These are phyloP conservation scores for Cheilosia soror DNA, from an alignment of 2,888 invertebrate genomes.

Conservation along the genomic window DNA sequence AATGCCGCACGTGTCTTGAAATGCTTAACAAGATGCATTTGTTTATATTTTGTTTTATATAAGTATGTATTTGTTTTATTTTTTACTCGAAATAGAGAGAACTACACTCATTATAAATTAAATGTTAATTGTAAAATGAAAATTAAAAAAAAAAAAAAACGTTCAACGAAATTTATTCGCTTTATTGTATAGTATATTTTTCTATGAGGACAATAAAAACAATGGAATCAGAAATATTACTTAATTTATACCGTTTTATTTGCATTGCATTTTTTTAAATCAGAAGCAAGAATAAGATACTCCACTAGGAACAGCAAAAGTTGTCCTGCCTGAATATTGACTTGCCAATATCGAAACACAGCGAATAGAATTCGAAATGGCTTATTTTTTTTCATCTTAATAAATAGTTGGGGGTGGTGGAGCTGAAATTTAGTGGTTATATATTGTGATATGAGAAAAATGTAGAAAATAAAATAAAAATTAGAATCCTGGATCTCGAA, in stretches of 20 bases:
- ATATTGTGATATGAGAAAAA: too few species aligned
- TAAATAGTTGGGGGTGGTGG: too few species aligned
- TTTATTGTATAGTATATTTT: conserved; percentile 57
- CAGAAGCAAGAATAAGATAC: too few species aligned
- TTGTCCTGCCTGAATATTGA: too few species aligned
- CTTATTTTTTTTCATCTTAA: too few species aligned
- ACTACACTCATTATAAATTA: conserved; percentile 35
- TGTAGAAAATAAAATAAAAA: too few species aligned
- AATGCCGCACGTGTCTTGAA: conserved; percentile 71
- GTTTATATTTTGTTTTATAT: conserved; percentile 25
- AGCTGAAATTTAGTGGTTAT: too few species aligned
- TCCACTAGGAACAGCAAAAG: too few species aligned
- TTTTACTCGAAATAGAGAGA: conserved; percentile 35
- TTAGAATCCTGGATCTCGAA: too few species aligned
- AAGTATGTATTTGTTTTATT: conserved; percentile 1
- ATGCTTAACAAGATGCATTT: conserved; percentile 64
- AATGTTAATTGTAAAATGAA: conserved; percentile 12
- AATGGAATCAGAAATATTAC: conserved; percentile 30
- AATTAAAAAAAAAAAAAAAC: conserved; percentile 12
- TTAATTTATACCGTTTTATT: background rate
- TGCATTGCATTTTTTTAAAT: background rate
- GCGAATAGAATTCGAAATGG: too few species aligned
- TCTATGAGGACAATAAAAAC: conserved; percentile 67
- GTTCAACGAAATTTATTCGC: conserved; percentile 52
- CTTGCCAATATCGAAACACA: too few species aligned